phyloP scores from a whole-genome alignment of 2,888 invertebrate genomes.

The Folsomia candida region DNA sequence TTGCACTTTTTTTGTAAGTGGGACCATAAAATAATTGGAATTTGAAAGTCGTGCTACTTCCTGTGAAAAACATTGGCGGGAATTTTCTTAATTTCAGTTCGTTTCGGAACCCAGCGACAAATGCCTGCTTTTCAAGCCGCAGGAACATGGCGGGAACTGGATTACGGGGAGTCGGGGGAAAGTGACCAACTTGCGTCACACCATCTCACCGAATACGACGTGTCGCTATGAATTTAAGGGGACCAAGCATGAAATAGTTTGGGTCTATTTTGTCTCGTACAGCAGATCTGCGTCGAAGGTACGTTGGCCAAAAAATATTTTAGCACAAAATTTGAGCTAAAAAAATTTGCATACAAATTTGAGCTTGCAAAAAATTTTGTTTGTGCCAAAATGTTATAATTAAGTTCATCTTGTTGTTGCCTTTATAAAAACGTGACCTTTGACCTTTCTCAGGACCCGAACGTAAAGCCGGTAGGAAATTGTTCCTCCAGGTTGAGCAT shows the following conservation, averaged over 20 bases:
- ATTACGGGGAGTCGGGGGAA: slow-evolving; percentile 44
- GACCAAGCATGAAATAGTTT: slow-evolving; percentile 72
- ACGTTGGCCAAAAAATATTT: slow-evolving; percentile 55
- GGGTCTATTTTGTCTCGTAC: slow-evolving; percentile 85
- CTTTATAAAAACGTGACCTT: no score
- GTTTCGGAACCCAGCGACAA: slow-evolving; percentile 56
- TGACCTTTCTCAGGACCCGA: slow-evolving; percentile 49
- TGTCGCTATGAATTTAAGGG: slow-evolving; percentile 84
- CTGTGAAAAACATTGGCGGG: no score
- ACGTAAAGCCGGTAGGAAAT: slow-evolving; percentile 38
- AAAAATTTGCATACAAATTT: no score
- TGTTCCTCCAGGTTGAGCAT: slow-evolving; percentile 72
- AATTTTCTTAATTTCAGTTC: slow-evolving; percentile 52
- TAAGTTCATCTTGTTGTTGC: no score
- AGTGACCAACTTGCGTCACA: slow-evolving; percentile 65
- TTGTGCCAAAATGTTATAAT: no score
- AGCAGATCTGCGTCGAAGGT: slow-evolving; percentile 74
- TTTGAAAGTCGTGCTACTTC: no score
- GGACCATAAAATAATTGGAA: not conserved
- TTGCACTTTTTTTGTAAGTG: slow-evolving; percentile 48
- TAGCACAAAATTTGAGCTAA: no score
- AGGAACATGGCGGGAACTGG: slow-evolving; percentile 50
- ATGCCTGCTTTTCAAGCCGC: slow-evolving; percentile 31
- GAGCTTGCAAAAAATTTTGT: no score
- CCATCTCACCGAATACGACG: slow-evolving; percentile 79